Conservation (phyloP, 2,888 invertebrate genomes). For the Scaptodrosophila latifasciaeformis region DNA sequence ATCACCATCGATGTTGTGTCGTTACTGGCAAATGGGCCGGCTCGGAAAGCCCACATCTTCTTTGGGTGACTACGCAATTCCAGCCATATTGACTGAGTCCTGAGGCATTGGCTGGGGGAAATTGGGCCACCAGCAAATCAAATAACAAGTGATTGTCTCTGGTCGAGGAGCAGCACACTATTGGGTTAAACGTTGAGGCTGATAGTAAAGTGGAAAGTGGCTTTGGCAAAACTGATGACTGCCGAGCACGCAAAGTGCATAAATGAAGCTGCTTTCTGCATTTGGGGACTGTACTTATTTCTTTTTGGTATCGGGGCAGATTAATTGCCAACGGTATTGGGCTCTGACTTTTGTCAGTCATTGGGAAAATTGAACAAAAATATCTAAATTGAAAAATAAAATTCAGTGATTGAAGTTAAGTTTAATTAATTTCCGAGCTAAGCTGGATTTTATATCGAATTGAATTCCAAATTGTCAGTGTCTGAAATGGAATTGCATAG, state of each 20-base stretch:
- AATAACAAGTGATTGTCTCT: slow-evolving; percentile 57
- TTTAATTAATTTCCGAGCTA: slow-evolving; percentile 20
- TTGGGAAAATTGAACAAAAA: slow-evolving; percentile 13
- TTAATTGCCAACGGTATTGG: too few relatives aligned
- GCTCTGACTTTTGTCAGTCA: slow-evolving; percentile 4
- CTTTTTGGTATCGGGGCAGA: slow-evolving; percentile 4
- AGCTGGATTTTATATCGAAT: slow-evolving; percentile 6
- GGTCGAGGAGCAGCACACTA: slow-evolving; percentile 12
- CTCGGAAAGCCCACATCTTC: background rate
- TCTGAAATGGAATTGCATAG: background rate
- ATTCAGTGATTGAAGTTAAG: background rate
- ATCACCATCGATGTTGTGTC: too few relatives aligned
- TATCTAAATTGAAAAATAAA: slow-evolving; percentile 1
- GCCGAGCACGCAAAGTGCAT: slow-evolving; percentile 45
- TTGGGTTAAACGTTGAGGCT: slow-evolving; percentile 8
- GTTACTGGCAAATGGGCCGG: background rate
- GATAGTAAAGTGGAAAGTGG: too few relatives aligned
- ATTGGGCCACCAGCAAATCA: slow-evolving; percentile 41
- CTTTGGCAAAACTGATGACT: slow-evolving; percentile 32
- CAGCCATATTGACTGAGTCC: too few relatives aligned
- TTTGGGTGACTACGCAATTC: background rate
- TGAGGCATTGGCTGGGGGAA: too few relatives aligned
- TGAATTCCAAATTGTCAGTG: background rate
- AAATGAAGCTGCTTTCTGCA: slow-evolving; percentile 34
- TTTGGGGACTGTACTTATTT: too few relatives aligned